Evolutionary conservation across 2,113 vertebrate genomes (phyloP).

Genomic region (Odocoileus hemionus): DNA sequence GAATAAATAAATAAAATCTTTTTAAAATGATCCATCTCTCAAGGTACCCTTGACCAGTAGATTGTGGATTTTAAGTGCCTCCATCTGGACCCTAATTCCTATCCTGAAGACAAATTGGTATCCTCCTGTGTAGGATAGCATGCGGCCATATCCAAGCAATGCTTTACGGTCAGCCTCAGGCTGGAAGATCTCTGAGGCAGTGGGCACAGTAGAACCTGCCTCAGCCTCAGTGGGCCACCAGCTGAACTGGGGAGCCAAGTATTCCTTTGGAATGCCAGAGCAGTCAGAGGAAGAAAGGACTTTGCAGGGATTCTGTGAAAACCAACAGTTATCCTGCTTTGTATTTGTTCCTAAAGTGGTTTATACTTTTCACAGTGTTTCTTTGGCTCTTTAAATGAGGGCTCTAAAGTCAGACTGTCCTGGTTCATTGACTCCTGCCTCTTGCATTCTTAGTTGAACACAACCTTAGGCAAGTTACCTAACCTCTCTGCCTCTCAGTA

Average conservation of each 20-base stretch:
- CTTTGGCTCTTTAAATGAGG: neutral
- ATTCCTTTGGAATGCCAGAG: neutral
- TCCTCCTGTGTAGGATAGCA: neutral
- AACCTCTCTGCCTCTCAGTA: neutral
- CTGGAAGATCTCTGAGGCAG: neutral
- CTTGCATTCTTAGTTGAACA: neutral
- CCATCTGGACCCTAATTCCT: neutral
- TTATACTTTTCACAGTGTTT: neutral
- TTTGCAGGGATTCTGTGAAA: neutral
- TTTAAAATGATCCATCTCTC: neutral
- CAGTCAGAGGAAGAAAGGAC: neutral
- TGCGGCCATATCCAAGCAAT: neutral
- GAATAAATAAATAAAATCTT: neutral
- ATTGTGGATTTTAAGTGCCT: neutral
- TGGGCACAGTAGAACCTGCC: neutral
- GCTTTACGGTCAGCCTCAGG: neutral
- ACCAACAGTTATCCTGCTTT: neutral
- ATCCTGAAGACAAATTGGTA: neutral
- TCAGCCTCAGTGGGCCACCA: neutral
- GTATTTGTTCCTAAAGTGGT: neutral
- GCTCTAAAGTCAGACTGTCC: neutral
- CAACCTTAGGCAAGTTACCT: neutral
- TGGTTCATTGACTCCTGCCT: neutral
- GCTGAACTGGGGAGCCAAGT: neutral
- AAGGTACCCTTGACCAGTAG: neutral